Conservation (phyloP, 2,888 invertebrate species). For the Epicampocera succincta region DNA sequence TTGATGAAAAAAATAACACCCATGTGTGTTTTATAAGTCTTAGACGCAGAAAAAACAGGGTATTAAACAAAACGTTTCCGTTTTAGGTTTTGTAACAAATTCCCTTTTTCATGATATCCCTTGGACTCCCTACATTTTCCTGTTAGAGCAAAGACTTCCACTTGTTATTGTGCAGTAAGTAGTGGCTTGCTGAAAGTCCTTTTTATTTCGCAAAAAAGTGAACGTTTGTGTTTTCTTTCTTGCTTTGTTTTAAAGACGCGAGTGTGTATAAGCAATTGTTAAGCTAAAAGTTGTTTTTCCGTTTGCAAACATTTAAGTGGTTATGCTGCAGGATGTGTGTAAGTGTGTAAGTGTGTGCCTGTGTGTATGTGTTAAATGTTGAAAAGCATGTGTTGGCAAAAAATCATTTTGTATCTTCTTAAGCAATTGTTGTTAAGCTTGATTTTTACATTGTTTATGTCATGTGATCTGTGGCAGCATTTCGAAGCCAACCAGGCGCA, state of each 20-base stretch:
- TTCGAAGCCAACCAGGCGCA: conserved; percentile 28
- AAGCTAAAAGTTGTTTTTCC: conserved; percentile 64
- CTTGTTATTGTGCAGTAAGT: conserved; percentile 65
- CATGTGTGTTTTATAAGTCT: conserved; percentile 28
- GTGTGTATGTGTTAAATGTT: background rate
- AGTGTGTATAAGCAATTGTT: background rate
- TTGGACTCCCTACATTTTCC: conserved; percentile 54
- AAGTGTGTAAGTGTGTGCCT: background rate
- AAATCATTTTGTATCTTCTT: conserved; percentile 26
- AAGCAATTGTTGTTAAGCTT: conserved; percentile 48
- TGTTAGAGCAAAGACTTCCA: conserved; percentile 58
- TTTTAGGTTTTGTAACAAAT: conserved; percentile 37
- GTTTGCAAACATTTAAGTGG: conserved; percentile 56
- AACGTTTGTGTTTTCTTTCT: background rate
- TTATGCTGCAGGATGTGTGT: conserved; percentile 33
- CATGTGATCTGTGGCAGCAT: conserved; percentile 54
- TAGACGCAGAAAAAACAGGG: conserved; percentile 5
- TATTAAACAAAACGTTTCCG: conserved; percentile 67
- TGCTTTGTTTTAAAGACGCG: background rate
- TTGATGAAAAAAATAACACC: conserved; percentile 11
- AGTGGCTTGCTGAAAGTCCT: conserved; percentile 29
- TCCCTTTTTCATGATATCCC: conserved; percentile 1
- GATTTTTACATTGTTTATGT: conserved; percentile 64
- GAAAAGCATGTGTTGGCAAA: background rate
- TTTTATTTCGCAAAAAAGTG: conserved; percentile 10